Conservation (phyloP, 2,797 vertebrate species). For the Trematomus bernacchii region DNA sequence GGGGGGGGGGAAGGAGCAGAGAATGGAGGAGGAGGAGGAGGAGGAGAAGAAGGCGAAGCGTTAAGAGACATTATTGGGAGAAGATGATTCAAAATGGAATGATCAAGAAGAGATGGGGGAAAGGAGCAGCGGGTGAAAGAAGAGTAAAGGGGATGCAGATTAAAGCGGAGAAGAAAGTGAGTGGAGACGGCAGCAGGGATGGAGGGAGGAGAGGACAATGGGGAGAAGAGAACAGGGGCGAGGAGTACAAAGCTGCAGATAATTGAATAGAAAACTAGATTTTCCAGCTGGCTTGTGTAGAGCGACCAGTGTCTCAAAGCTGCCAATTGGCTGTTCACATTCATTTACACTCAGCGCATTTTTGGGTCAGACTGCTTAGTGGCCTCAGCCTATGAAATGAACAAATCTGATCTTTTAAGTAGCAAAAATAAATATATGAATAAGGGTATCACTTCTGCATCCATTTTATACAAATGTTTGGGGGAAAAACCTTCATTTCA, state of each 20-base stretch:
- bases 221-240: conserved; percentile 11
- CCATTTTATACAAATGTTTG: too few relatives aligned
- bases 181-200: background rate
- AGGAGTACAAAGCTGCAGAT: conserved; percentile 38
- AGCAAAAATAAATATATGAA: background rate
- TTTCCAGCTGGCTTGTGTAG: conserved; percentile 36
- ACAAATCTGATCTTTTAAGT: conserved; percentile 13
- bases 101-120: conserved; percentile 7
- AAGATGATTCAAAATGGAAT: conserved; percentile 18
- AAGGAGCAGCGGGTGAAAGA: background rate
- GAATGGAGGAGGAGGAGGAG: background rate
- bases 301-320: conserved; percentile 25
- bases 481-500: too few relatives aligned
- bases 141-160: background rate
- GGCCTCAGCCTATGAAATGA: conserved; percentile 7
- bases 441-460: too few relatives aligned
- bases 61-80: conserved; percentile 15
- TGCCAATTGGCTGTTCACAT: conserved; percentile 33
- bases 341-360: conserved; percentile 15
- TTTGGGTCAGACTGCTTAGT: conserved; percentile 13
- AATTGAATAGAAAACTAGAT: conserved; percentile 59
- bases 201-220: conserved; percentile 17
- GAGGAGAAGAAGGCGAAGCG: conserved; percentile 1
- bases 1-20: background rate
- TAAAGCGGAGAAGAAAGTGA: background rate